Conservation (phyloP, 2,888 invertebrate species). For the Stomorhina lunata region DNA sequence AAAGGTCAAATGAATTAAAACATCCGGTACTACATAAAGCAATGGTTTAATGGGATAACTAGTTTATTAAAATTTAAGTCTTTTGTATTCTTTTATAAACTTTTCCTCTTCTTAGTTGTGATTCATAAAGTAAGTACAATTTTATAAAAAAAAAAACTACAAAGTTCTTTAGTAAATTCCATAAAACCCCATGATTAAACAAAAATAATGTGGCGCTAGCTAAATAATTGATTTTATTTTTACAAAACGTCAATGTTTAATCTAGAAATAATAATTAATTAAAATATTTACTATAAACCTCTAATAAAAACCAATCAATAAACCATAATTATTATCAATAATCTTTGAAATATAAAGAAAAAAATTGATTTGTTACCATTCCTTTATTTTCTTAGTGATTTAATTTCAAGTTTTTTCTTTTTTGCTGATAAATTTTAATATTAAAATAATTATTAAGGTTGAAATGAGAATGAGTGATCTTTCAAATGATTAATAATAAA, state of each 20-base stretch:
- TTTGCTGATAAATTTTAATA: not conserved
- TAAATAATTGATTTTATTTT: not conserved
- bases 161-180: not conserved
- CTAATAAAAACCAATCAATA: not conserved
- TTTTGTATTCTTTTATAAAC: no score
- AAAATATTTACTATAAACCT: not conserved
- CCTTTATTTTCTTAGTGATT: conserved; percentile 24
- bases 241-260: not conserved
- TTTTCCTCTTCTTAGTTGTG: no score
- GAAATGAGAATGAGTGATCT: no score
- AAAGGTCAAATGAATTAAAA: no score
- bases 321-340: conserved; percentile 25
- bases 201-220: not conserved
- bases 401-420: not conserved
- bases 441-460: not conserved
- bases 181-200: not conserved
- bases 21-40: no score
- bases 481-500: not conserved
- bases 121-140: not conserved
- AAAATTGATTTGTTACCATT: conserved; percentile 27
- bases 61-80: no score
- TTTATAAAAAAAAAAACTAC: not conserved
- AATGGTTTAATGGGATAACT: no score
- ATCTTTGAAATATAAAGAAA: not conserved
- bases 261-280: conserved; percentile 4